Evolutionary conservation across 2,113 vertebrate genomes (phyloP).

Genomic region (Colaptes auratus): DNA sequence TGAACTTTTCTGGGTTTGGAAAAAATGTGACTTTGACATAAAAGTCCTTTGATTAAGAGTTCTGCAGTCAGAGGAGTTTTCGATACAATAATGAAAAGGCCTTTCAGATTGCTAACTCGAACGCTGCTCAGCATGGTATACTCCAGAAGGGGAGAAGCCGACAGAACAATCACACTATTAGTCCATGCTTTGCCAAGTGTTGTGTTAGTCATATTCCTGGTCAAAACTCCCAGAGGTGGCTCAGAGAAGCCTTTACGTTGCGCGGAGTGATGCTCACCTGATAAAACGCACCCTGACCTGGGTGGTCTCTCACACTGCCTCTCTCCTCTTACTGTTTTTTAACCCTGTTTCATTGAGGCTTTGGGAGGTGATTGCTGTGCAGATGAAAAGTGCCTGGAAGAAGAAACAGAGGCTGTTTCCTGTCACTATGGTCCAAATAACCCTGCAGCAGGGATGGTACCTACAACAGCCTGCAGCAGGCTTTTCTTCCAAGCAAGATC

Average conservation of each 20-base stretch:
- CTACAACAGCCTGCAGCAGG: not conserved
- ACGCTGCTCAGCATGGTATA: constrained; percentile 37
- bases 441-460: not conserved
- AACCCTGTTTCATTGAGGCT: not conserved
- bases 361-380: not conserved
- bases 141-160: constrained; percentile 39
- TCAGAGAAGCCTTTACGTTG: not conserved
- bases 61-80: constrained; percentile 75
- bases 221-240: constrained; percentile 10
- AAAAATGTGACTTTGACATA: constrained; percentile 76
- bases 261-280: not conserved
- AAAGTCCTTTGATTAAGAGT: constrained; percentile 78
- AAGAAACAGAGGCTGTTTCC: not conserved
- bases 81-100: constrained; percentile 78
- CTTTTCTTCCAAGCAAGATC: too few species aligned
- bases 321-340: constrained; percentile 24
- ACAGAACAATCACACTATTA: constrained; percentile 65
- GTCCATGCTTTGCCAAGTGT: constrained; percentile 52
- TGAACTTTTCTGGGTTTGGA: constrained; percentile 78
- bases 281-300: not conserved
- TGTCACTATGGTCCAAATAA: not conserved
- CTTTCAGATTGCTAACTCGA: constrained; percentile 64
- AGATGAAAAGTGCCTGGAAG: not conserved
- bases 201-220: constrained; percentile 43
- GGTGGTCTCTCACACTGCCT: not conserved